A percentile compares a stretch with the other conserved stretches of the same genome.
Evolutionary conservation across 2,888 invertebrate species (phyloP).

Genomic region (Callyntrura sp.): DNA sequence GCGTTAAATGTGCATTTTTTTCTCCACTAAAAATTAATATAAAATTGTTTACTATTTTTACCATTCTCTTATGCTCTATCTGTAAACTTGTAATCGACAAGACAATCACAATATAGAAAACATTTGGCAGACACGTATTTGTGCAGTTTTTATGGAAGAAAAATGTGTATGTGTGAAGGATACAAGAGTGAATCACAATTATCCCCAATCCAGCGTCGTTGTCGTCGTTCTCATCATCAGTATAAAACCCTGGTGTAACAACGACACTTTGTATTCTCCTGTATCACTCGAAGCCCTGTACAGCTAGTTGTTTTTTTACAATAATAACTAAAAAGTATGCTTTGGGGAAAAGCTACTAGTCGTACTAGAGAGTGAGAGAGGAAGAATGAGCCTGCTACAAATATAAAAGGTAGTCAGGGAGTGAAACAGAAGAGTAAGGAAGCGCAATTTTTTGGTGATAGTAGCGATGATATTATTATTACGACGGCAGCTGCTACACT

Average conservation of each 20-base stretch:
- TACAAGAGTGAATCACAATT: constrained; percentile 18
- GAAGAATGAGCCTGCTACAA: no score
- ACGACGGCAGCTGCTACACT: constrained; percentile 76
- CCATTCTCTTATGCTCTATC: not conserved
- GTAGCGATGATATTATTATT: constrained; percentile 73
- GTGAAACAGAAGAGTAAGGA: not conserved
- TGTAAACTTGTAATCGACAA: no score
- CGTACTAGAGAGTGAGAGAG: not conserved
- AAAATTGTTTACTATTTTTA: not conserved
- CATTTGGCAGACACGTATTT: no score
- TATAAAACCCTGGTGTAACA: not conserved
- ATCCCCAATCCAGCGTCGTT: constrained; percentile 20
- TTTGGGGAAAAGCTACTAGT: not conserved
- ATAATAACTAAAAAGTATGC: constrained; percentile 36
- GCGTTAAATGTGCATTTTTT: no score
- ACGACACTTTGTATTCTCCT: constrained; percentile 26
- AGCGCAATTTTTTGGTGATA: constrained; percentile 29
- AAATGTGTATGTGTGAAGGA: not conserved
- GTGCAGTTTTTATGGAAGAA: no score
- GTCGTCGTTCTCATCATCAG: not conserved
- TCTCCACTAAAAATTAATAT: no score
- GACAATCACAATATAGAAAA: no score
- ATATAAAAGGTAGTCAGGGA: no score
- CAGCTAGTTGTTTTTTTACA: constrained; percentile 37
- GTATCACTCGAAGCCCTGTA: not conserved